Evolutionary conservation across 37 sponge, comb jelly and placozoan species (phyloP), one percentile per base, ranked within the genome.

Genomic region (Agelas oroides): DNA sequence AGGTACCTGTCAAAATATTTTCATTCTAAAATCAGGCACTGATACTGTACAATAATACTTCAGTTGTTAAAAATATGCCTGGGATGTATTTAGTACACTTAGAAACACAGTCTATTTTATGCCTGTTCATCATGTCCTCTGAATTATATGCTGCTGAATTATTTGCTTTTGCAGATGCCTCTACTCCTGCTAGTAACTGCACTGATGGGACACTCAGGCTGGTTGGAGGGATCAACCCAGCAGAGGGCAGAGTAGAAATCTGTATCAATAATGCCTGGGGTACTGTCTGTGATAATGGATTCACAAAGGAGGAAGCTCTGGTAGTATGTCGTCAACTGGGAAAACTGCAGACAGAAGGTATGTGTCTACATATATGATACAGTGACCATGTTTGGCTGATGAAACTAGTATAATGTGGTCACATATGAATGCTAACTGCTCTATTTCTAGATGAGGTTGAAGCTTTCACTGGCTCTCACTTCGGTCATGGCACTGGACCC

Each of bases 291-390:
- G 92, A 78, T 63, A 82, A 72, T 18, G 18, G n/a, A 53, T 92
- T 82, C 52, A 62, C 75, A 77, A 73, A 83, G 19, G 64, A 71
- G 17, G 35, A 87, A 25, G 71, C 92, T 11, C 37, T 24, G 31
- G 88, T 87, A 11, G 81, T 92, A 16, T 92, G 92, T 67, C 34
- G 63, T 46, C 91, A 91, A 55, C 69, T 90, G 11, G 71, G 82
- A 23, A 52, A 8, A 46, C 46, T 46, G 46, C 46, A 46, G 46
- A 46, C 46, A 46, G 8, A 46, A 12, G 46, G 46, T 46, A 8
- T 46, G 46, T 46, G 46, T 8, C 3, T 3, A 12, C 6, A 12
- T 46, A 46, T 46, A 8, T 46, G 8, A 12, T 46, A 46, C 46
- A 46, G 3, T 8, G 8, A 3, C 8, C 46, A 46, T n/a, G n/a